phyloP scores from a whole-genome alignment of 2,113 vertebrate genomes.

The Glaucidium brasilianum region DNA sequence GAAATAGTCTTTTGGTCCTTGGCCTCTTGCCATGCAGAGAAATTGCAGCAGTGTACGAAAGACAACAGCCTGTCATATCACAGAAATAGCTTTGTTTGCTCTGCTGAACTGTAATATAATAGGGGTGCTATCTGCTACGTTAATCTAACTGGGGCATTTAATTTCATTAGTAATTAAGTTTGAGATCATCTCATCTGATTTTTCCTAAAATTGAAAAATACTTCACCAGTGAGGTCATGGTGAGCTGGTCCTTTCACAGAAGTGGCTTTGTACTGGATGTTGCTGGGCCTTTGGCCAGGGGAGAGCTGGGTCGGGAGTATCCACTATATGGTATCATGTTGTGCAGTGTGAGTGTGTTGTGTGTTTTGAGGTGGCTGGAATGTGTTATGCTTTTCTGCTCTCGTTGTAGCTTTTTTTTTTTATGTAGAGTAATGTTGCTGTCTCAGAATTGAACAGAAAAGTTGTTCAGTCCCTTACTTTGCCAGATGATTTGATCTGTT shows the following conservation, averaged over 20 bases:
- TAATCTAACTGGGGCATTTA: constrained; percentile 43
- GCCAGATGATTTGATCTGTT: neutral
- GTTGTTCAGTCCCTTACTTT: neutral
- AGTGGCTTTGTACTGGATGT: neutral
- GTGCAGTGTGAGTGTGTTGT: neutral
- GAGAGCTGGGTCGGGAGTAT: neutral
- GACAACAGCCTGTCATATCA: neutral
- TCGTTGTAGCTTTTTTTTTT: neutral
- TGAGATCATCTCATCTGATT: constrained; percentile 32
- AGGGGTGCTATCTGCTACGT: constrained; percentile 24
- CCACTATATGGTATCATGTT: neutral
- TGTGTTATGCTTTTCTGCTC: neutral
- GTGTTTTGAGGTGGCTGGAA: neutral
- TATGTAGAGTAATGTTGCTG: neutral
- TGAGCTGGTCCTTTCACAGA: constrained; percentile 13
- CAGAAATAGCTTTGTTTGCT: constrained; percentile 21
- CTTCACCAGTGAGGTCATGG: constrained; percentile 22
- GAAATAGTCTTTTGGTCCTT: neutral
- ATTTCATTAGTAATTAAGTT: constrained; percentile 57
- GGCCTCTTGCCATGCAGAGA: neutral
- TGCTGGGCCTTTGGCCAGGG: neutral
- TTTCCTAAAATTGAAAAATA: constrained; percentile 59
- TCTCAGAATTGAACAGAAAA: neutral
- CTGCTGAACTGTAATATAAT: constrained; percentile 34
- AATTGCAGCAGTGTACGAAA: neutral